These are phyloP conservation scores for Craniophora ligustri DNA, from an alignment of 2,888 invertebrate species.

Conservation along the genomic window DNA sequence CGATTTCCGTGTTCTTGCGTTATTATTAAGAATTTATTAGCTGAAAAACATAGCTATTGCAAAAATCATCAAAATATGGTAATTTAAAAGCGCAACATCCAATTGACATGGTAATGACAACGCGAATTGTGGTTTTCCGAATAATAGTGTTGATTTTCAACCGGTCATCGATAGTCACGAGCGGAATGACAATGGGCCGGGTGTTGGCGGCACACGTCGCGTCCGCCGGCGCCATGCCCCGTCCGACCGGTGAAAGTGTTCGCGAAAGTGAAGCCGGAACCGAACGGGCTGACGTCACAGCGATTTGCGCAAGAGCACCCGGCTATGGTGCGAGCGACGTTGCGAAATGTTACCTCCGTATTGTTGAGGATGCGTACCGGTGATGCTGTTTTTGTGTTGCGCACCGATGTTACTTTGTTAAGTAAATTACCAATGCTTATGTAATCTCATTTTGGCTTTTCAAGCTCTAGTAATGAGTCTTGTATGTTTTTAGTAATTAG, in stretches of 20 bases:
- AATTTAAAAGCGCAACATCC: background rate
- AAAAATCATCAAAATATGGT: constrained; percentile 8
- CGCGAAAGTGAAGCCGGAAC: constrained; percentile 88
- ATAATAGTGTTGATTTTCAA: constrained; percentile 67
- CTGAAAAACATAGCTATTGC: too few species aligned
- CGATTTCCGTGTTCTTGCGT: constrained; percentile 14
- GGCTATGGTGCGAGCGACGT: constrained; percentile 69
- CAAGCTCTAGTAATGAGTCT: constrained; percentile 45
- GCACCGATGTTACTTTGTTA: constrained; percentile 51
- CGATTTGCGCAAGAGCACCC: constrained; percentile 82
- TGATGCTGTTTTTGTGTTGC: constrained; percentile 61
- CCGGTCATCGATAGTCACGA: constrained; percentile 63
- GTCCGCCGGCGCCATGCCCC: constrained; percentile 65
- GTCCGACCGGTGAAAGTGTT: constrained; percentile 83
- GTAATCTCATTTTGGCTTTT: constrained; percentile 51
- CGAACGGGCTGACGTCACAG: constrained; percentile 80
- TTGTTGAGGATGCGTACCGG: constrained; percentile 66
- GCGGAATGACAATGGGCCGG: constrained; percentile 67
- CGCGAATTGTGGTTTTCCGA: constrained; percentile 52
- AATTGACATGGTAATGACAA: constrained; percentile 29
- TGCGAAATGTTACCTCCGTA: constrained; percentile 81
- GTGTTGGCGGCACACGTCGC: constrained; percentile 53
- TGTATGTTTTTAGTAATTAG: constrained; percentile 40
- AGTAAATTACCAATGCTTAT: constrained; percentile 53
- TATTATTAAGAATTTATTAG: constrained; percentile 16